Base-by-base conservation (phyloP, 30 jellyfish, hydroid and myxozoan species). In the Clytia hemisphaerica region DNA sequence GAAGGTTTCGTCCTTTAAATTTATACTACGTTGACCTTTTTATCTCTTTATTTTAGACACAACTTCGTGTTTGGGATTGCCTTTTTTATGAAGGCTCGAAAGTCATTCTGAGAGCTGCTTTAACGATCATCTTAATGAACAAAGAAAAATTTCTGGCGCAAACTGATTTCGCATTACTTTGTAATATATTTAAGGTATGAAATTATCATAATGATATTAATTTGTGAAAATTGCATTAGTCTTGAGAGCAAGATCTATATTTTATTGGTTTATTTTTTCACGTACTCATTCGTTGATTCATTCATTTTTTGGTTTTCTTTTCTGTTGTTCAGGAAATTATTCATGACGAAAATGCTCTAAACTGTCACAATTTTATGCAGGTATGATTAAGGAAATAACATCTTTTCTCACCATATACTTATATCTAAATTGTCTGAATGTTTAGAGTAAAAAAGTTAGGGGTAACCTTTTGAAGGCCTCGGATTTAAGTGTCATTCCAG, bases 21-120 rank as follows among this genome's bases (percentile, higher is more conserved):
- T 40, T 40, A 7, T 50, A 7, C 6, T 50, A 7, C 42, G 30
- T 10, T 21, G 14, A 51, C 42, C n/a, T 62, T 65, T 36, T 32
- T 16, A 9, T 6, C 26, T 65, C n/a, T n/a, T n/a, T n/a, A n/a
- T 26, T 79, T n/a, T 55, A 88, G 97, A 88, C 97, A 6, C 92
- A 75, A 10, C 74, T 88, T 9, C 92, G 97, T 37, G 51, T 88
- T 16, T 88, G 94, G 97, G 97, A 88, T 65, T 79, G 97, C 60
- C 75, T 88, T 30, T 88, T 79, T 45, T 79, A 88, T 66, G 97
- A 88, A 67, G 97, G 97, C 16, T 88, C 97, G 9, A 88, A 88
- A 42, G 58, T 88, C 69, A 80, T 88, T 12, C 64, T 88, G 38
- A 76, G 97, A 55, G 97, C 87, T 58, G 94, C 94, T 12, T 61